Conservation (phyloP, 2,113 vertebrate genomes). For the Charadrius vociferus region DNA sequence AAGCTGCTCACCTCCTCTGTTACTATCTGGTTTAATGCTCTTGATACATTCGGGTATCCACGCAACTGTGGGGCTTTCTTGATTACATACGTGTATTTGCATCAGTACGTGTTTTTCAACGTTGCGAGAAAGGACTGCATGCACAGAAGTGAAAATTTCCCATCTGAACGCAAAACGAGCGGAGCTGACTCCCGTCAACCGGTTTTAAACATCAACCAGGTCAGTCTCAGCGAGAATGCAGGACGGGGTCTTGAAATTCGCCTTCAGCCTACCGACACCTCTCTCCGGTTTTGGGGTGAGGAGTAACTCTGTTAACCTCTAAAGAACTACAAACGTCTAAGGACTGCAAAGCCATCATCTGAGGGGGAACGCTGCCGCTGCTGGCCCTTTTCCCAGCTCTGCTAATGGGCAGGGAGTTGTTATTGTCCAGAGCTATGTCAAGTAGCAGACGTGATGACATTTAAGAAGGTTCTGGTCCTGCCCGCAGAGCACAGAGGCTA, state of each 20-base stretch:
- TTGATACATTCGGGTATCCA: background rate
- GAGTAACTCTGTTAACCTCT: background rate
- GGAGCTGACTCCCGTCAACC: background rate
- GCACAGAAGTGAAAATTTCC: background rate
- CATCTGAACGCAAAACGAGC: background rate
- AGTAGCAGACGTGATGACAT: background rate
- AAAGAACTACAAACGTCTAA: background rate
- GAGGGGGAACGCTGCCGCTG: background rate
- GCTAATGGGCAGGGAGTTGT: background rate
- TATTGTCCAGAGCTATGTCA: background rate
- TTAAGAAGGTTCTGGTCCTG: background rate
- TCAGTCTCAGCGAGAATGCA: background rate
- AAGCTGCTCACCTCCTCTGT: background rate
- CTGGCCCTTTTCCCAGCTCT: background rate
- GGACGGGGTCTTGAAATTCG: background rate
- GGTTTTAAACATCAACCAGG: background rate
- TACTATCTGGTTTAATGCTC: background rate
- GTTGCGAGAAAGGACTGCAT: background rate
- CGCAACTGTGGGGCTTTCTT: background rate
- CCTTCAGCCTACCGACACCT: background rate
- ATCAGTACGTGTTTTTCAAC: background rate
- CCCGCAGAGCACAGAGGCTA: background rate
- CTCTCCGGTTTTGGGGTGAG: background rate
- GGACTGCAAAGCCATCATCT: background rate
- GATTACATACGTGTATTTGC: accelerated